Evolutionary conservation across 2,113 vertebrate genomes (phyloP).

Genomic region (Fukomys damarensis): DNA sequence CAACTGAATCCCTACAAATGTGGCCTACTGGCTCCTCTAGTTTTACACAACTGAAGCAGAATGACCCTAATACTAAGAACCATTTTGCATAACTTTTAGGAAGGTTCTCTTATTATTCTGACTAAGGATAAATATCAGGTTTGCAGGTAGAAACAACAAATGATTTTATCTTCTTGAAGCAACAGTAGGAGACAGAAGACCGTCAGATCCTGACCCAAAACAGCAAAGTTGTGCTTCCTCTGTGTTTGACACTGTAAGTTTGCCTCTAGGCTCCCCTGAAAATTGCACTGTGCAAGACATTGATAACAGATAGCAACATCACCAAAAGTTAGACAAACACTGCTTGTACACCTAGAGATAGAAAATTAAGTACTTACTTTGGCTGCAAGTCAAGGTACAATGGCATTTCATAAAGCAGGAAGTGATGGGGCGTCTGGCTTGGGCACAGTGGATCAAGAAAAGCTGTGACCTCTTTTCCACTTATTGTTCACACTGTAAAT

Average conservation of each 20-base stretch:
- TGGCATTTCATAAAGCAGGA: conserved; percentile 64
- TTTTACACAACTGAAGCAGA: not conserved
- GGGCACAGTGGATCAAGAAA: conserved; percentile 71
- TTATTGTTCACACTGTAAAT: conserved; percentile 77
- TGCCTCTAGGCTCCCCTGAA: conserved; percentile 10
- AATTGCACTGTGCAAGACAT: conserved; percentile 35
- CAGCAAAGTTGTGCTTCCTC: not conserved
- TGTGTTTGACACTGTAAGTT: not conserved
- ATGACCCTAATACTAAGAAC: not conserved
- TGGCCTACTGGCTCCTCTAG: not conserved
- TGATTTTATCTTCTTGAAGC: not conserved
- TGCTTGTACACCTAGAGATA: conserved; percentile 56
- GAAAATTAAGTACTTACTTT: conserved; percentile 76
- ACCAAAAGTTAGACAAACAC: conserved; percentile 61
- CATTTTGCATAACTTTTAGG: not conserved
- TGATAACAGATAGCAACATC: conserved; percentile 66
- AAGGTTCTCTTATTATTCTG: conserved; percentile 17
- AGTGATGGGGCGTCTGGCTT: conserved; percentile 66
- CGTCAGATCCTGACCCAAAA: not conserved
- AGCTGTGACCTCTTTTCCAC: conserved; percentile 80
- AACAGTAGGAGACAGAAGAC: not conserved
- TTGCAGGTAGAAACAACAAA: not conserved
- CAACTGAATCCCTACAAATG: not conserved
- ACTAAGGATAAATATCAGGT: not conserved
- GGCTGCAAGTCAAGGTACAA: conserved; percentile 73